These are phyloP conservation scores for Ammospiza nelsoni DNA, from an alignment of 2,113 vertebrate species.

Conservation along the genomic window DNA sequence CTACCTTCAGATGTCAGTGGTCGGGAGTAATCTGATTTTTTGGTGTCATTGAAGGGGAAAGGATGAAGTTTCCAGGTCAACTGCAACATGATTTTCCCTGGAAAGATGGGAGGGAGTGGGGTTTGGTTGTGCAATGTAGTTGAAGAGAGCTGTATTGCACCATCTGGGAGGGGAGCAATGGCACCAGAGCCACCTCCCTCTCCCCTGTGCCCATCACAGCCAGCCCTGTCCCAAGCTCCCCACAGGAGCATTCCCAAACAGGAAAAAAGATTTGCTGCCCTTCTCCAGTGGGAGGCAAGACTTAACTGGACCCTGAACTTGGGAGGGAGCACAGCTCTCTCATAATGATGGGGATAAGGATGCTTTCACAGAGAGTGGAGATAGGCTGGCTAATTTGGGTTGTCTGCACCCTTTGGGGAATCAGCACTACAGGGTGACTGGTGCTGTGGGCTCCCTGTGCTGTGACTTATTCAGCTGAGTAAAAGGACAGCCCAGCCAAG, in stretches of 20 bases:
- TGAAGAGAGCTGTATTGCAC: background rate
- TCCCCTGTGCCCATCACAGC: background rate
- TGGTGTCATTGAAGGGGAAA: background rate
- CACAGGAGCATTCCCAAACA: background rate
- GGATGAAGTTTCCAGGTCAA: background rate
- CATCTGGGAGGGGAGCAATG: background rate
- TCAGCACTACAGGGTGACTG: accelerated
- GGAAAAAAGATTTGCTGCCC: background rate
- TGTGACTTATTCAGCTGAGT: background rate
- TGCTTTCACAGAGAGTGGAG: background rate
- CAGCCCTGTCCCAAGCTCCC: background rate
- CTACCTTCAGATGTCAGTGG: background rate
- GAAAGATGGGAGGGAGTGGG: background rate
- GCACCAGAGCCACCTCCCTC: background rate
- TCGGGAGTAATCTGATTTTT: background rate
- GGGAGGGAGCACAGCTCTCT: background rate
- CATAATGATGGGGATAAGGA: background rate
- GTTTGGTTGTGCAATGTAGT: background rate
- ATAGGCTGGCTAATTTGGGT: background rate
- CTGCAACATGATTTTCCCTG: background rate
- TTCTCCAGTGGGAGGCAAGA: background rate
- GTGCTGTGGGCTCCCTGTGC: accelerated
- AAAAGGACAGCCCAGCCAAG: background rate
- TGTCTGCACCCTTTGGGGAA: background rate
- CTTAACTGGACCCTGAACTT: background rate